Conservation (phyloP, 23 tunicate genomes). For the Ascidia mentula region DNA sequence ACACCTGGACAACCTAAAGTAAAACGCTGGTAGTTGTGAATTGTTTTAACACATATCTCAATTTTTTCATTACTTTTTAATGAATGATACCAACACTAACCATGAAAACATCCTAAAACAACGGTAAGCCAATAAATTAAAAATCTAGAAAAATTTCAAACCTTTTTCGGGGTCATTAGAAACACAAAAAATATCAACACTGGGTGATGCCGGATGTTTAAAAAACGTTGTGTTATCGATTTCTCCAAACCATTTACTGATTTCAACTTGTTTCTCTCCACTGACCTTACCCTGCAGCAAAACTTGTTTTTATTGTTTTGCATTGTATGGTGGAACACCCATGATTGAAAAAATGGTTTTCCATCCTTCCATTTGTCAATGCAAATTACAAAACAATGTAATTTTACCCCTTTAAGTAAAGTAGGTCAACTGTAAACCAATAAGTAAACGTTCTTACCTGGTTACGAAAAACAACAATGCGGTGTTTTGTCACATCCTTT, state of each 20-base stretch:
- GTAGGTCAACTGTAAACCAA: too few relatives aligned
- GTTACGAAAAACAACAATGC: slow-evolving; percentile 44
- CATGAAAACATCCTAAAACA: too few relatives aligned
- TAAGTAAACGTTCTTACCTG: slow-evolving; percentile 29
- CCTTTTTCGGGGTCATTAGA: slow-evolving; percentile 51
- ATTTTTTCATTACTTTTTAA: too few relatives aligned
- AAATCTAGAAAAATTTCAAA: background rate
- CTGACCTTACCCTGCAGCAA: slow-evolving; percentile 19
- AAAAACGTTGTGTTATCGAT: slow-evolving; percentile 29
- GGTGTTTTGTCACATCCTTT: slow-evolving; percentile 49
- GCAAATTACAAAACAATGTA: too few relatives aligned
- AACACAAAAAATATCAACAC: slow-evolving; percentile 44
- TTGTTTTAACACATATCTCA: too few relatives aligned
- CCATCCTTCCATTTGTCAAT: too few relatives aligned
- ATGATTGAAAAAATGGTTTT: too few relatives aligned
- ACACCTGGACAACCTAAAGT: slow-evolving; percentile 51
- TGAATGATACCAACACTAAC: too few relatives aligned
- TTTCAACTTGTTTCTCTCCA: slow-evolving; percentile 42
- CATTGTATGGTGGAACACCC: background rate
- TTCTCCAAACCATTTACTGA: slow-evolving; percentile 54
- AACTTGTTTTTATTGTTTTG: background rate
- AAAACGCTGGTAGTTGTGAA: too few relatives aligned
- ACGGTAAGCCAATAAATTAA: too few relatives aligned
- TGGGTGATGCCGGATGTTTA: slow-evolving; percentile 52
- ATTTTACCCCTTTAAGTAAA: background rate